Evolutionary conservation across 2,797 vertebrate species (phyloP).

Genomic region (Echeneis naucrates): DNA sequence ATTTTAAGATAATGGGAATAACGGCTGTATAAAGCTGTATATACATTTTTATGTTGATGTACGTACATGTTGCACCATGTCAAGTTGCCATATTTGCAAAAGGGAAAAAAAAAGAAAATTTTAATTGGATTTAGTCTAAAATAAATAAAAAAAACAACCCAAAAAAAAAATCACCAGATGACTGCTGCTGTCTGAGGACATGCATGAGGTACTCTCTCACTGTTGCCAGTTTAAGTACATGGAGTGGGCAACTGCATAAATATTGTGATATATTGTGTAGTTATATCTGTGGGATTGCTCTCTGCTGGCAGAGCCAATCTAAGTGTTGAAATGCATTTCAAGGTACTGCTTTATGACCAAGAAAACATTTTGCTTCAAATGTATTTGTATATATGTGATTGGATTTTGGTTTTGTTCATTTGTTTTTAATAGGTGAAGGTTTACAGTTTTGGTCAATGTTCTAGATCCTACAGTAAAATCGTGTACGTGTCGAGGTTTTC

Average conservation of each 20-base stretch:
- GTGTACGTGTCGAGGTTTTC: slow-evolving; percentile 85
- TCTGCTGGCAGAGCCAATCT: slow-evolving; percentile 97
- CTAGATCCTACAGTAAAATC: slow-evolving; percentile 93
- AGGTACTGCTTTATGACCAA: slow-evolving; percentile 97
- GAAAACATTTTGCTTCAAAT: slow-evolving; percentile 96
- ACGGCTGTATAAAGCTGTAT: slow-evolving; percentile 92
- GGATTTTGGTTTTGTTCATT: slow-evolving; percentile 69
- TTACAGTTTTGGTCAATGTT: slow-evolving; percentile 98
- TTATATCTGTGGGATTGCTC: slow-evolving; percentile 90
- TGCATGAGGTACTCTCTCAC: slow-evolving; percentile 74
- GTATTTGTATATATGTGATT: slow-evolving; percentile 91
- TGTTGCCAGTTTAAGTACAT: slow-evolving; percentile 60
- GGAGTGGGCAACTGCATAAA: slow-evolving; percentile 76
- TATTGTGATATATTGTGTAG: slow-evolving; percentile 87
- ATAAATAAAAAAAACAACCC: no score
- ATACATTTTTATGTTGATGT: slow-evolving; percentile 85
- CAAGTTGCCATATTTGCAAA: slow-evolving; percentile 74
- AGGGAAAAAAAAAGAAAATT: slow-evolving; percentile 34
- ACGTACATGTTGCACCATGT: slow-evolving; percentile 80
- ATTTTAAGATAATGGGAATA: slow-evolving; percentile 93
- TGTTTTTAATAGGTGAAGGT: slow-evolving; percentile 94
- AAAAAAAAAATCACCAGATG: slow-evolving; percentile 64
- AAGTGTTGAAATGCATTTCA: slow-evolving; percentile 91
- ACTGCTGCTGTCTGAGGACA: slow-evolving; percentile 74
- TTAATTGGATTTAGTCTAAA: slow-evolving; percentile 64